Percentiles rank a stretch among this genome's conserved stretches.
Evolutionary conservation across 2,797 vertebrate genomes (phyloP).

Genomic region (Nyctalus aviator): DNA sequence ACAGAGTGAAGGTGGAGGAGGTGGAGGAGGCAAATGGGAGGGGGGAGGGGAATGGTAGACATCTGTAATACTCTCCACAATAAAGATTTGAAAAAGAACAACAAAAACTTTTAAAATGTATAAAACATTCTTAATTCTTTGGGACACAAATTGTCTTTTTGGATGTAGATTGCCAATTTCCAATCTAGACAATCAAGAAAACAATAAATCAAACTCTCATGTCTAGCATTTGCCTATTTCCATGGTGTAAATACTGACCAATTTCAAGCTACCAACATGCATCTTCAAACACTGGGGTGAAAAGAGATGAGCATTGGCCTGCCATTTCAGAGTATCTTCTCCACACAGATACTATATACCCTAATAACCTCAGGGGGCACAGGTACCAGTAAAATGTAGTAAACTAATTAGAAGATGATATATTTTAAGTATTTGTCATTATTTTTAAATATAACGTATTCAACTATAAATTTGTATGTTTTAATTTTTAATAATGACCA

Average conservation of each 20-base stretch:
- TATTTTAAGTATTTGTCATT: not conserved
- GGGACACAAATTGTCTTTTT: not conserved
- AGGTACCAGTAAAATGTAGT: not conserved
- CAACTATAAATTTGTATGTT: not conserved
- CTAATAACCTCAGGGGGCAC: not conserved
- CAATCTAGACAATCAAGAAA: not conserved
- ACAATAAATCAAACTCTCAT: conserved; percentile 37
- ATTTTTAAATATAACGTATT: not conserved
- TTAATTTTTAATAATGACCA: not conserved
- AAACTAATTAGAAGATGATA: conserved; percentile 3
- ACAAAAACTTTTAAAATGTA: not conserved
- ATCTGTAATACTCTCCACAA: too few relatives aligned
- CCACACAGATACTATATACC: not conserved
- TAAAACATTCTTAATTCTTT: conserved; percentile 3
- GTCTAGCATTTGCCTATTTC: not conserved
- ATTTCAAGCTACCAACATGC: not conserved
- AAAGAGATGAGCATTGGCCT: not conserved
- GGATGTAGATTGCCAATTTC: not conserved
- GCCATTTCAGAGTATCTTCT: not conserved
- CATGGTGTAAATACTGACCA: not conserved
- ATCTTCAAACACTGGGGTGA: not conserved
- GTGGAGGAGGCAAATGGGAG: too few relatives aligned
- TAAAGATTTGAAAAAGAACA: too few relatives aligned
- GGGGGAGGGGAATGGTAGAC: too few relatives aligned
- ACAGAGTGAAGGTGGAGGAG: too few relatives aligned